phyloP scores from a whole-genome alignment of 2,113 vertebrate species.

The Probosciger aterrimus region DNA sequence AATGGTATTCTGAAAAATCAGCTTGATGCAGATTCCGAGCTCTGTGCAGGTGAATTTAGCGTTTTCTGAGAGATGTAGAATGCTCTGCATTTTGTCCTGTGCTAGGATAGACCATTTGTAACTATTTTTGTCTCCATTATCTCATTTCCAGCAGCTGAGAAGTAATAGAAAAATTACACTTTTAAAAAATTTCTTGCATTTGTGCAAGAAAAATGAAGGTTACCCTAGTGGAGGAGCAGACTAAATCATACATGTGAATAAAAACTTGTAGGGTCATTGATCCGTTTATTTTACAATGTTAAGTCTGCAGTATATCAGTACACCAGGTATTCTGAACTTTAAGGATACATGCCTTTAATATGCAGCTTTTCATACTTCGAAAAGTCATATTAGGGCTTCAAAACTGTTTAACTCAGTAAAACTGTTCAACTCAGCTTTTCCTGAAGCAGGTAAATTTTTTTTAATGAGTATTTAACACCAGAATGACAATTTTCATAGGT shows the following conservation, averaged over 20 bases:
- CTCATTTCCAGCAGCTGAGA: not conserved
- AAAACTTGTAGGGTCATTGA: not conserved
- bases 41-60: not conserved
- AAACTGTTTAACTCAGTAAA: not conserved
- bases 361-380: not conserved
- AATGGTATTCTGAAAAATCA: not conserved
- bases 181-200: not conserved
- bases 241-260: not conserved
- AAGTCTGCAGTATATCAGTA: not conserved
- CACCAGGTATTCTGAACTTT: not conserved
- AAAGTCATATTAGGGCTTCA: not conserved
- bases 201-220: not conserved
- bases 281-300: not conserved
- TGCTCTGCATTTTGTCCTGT: not conserved
- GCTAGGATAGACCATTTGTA: not conserved
- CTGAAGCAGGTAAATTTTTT: not conserved
- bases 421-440: not conserved
- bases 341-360: not conserved
- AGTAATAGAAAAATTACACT: not conserved
- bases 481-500: not conserved
- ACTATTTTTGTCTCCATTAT: not conserved
- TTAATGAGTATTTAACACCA: not conserved
- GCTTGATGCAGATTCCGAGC: not conserved
- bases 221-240: rapidly evolving
- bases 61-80: not conserved